These are phyloP conservation scores for Aptenodytes forsteri DNA, from an alignment of 2,113 vertebrate species.

Conservation along the genomic window DNA sequence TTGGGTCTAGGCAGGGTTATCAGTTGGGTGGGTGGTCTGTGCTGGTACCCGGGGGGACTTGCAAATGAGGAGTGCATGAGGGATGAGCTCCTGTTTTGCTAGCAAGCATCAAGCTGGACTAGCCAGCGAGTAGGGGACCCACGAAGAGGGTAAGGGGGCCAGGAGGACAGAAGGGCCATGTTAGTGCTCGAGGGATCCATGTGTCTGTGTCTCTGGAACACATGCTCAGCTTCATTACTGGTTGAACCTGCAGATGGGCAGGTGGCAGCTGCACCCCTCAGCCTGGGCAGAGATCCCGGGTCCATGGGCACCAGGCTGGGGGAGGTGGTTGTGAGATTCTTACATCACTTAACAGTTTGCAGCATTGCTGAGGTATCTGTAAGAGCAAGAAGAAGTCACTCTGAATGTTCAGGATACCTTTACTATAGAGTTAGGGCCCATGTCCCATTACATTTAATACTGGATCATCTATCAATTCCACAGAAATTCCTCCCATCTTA, in stretches of 20 bases:
- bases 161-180: not conserved
- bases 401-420: not conserved
- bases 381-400: not conserved
- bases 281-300: not conserved
- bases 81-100: not conserved
- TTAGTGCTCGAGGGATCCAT: accelerated
- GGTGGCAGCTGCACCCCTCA: not conserved
- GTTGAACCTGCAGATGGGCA: not conserved
- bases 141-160: not conserved
- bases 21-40: not conserved
- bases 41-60: not conserved
- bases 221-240: not conserved
- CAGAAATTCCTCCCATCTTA: not conserved
- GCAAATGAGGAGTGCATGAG: not conserved
- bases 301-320: accelerated
- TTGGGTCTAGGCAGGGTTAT: not conserved
- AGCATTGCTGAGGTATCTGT: not conserved
- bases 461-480: too few relatives aligned
- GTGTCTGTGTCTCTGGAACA: not conserved
- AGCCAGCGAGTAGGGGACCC: too few relatives aligned
- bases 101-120: not conserved
- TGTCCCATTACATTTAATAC: not conserved
- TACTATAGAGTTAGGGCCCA: not conserved
- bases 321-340: not conserved
- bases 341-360: not conserved